Evolutionary conservation across 2,888 invertebrate genomes (phyloP).

Genomic region (Choristoneura rosaceana): DNA sequence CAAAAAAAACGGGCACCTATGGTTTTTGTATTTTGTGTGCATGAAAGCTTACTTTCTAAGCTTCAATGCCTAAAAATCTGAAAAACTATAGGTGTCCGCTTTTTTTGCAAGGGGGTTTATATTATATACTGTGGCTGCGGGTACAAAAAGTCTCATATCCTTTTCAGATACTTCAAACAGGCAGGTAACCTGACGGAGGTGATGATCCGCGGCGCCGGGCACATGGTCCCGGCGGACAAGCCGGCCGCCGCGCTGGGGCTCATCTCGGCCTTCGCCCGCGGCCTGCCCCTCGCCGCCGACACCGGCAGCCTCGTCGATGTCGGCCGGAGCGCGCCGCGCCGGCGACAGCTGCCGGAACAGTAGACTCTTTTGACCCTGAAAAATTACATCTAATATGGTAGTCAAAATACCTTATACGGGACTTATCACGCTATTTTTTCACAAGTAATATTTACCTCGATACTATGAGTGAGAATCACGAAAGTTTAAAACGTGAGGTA

Average conservation of each 20-base stretch:
- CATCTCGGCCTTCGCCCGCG: slow-evolving; percentile 86
- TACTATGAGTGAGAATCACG: too few relatives aligned
- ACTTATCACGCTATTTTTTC: too few relatives aligned
- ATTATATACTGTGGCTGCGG: too few relatives aligned
- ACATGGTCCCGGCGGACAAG: slow-evolving; percentile 88
- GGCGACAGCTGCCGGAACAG: slow-evolving; percentile 58
- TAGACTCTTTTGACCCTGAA: slow-evolving; percentile 40
- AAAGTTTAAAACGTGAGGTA: too few relatives aligned
- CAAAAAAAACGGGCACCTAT: too few relatives aligned
- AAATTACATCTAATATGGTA: not conserved
- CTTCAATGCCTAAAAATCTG: too few relatives aligned
- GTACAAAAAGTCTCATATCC: not conserved
- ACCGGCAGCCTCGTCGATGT: slow-evolving; percentile 65
- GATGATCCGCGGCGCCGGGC: slow-evolving; percentile 87
- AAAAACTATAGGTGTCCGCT: too few relatives aligned
- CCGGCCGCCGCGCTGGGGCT: slow-evolving; percentile 86
- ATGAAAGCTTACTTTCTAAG: too few relatives aligned
- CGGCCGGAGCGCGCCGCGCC: slow-evolving; percentile 65
- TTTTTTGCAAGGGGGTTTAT: too few relatives aligned
- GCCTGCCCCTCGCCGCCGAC: slow-evolving; percentile 65
- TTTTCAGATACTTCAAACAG: slow-evolving; percentile 82
- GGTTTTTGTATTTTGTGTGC: too few relatives aligned
- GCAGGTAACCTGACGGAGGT: slow-evolving; percentile 86
- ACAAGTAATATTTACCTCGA: too few relatives aligned
- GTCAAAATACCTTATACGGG: too few relatives aligned